phyloP scores from a whole-genome alignment of 1,140 invertebrate genomes.

The Drosophila pachea region DNA sequence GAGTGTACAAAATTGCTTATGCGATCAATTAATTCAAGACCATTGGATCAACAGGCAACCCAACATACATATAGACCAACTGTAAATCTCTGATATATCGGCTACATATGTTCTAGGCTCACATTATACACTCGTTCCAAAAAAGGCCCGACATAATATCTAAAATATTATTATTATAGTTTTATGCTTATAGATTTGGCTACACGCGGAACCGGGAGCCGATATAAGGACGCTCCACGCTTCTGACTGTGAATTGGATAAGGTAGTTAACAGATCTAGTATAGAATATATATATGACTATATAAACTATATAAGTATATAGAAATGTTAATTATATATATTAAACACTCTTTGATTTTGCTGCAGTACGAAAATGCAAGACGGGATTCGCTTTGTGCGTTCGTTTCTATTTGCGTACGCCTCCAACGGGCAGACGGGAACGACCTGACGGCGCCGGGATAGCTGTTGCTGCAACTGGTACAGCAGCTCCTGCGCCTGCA shows the following conservation, averaged over 20 bases:
- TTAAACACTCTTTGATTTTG: conserved; percentile 61
- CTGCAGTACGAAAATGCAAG: conserved; percentile 45
- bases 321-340: conserved; percentile 28
- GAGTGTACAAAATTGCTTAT: conserved; percentile 16
- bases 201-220: conserved; percentile 59
- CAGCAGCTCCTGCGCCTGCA: background rate
- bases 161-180: conserved; percentile 45
- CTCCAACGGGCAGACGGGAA: conserved; percentile 53
- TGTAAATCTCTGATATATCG: conserved; percentile 31
- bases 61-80: conserved; percentile 17
- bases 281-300: conserved; percentile 34
- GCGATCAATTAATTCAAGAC: conserved; percentile 7
- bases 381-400: conserved; percentile 8
- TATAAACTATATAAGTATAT: conserved; percentile 14
- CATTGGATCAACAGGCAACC: conserved; percentile 6
- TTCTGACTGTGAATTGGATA: conserved; percentile 62
- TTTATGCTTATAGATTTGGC: conserved; percentile 61
- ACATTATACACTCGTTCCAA: conserved; percentile 56
- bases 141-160: conserved; percentile 61
- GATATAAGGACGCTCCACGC: conserved; percentile 3
- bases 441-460: conserved; percentile 11
- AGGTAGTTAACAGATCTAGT: conserved; percentile 45
- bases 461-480: background rate
- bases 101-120: conserved; percentile 46
- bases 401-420: conserved; percentile 26